Base-by-base conservation (phyloP, 2,113 vertebrate species). In the Ramphastos sulfuratus region DNA sequence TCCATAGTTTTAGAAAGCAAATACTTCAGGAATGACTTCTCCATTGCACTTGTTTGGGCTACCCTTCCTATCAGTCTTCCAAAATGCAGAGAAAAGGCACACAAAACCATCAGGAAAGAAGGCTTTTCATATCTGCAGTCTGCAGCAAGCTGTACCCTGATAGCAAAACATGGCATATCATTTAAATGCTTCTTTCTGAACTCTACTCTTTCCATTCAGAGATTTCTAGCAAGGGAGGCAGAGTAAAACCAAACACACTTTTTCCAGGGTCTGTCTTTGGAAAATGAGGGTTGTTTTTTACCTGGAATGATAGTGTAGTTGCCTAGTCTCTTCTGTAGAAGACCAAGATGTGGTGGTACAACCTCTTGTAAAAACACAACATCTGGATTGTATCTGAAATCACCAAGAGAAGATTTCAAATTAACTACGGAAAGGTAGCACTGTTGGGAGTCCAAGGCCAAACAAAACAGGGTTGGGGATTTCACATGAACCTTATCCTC, bases 301-400 rank as follows among this genome's bases (percentile, higher is more conserved):
- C 99, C 98, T 97, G 99, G 98, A 96, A 99, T 97, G 84, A 99
- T 93, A 44, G 97, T 95, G 77, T 99, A 99, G 97, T 83, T 98
- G 71, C 97, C 93, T 10, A 98, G 98, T 88, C 97, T 98, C 96
- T 98, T 98, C 96, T 98, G 98, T 31, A 99, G 95, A 90, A 99
- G 98, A 76, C 92, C 90, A 23, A 98, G 93, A 44, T 99, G 98
- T 2, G 97, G 96, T 17, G 98, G 98, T 87, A 99, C 97, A 37
- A 99, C 98, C 79, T 99, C 99, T 92, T 99, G 99, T 15, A 99
- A 98, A 96, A 99, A 99, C 61, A 99, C 97, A 27, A 99, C 98
- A 61, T 99, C 99, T 10, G 99, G 99, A 61, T 58, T 98, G 89
- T 99, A 99, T 94, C 99, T 99, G 94, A 89, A 96, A 97, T 85